phyloP scores from a whole-genome alignment of 2,888 invertebrate genomes.

The Vannuccia rotundouncinata region DNA sequence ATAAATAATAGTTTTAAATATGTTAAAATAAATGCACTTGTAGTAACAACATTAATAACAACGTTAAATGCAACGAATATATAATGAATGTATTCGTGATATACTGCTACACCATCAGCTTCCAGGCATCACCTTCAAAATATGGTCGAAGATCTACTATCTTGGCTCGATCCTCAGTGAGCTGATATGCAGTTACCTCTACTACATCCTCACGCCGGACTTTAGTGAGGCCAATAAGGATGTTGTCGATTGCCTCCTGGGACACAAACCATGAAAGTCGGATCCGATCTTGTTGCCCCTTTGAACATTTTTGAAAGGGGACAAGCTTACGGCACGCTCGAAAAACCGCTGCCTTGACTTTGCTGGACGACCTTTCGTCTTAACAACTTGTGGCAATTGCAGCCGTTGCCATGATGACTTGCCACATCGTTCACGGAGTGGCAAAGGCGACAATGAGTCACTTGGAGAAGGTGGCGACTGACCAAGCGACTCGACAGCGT shows the following conservation, averaged over 20 bases:
- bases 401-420: neutral
- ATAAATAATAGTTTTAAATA: no score
- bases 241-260: neutral
- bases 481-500: neutral
- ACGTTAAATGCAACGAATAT: no score
- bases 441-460: neutral
- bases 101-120: no score
- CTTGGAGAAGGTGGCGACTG: neutral
- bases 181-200: neutral
- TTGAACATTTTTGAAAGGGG: conserved; percentile 1
- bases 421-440: neutral
- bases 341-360: neutral
- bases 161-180: neutral
- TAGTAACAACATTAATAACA: no score
- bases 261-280: neutral
- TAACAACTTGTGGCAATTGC: neutral
- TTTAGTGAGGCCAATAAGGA: neutral
- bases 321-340: neutral
- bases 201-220: neutral
- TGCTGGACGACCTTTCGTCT: neutral
- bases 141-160: neutral
- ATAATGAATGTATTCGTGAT: no score
- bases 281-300: neutral
- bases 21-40: no score
- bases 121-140: conserved; percentile 14